Evolutionary conservation across 1,140 invertebrate genomes (phyloP).

Genomic region (Drepana arcuata): DNA sequence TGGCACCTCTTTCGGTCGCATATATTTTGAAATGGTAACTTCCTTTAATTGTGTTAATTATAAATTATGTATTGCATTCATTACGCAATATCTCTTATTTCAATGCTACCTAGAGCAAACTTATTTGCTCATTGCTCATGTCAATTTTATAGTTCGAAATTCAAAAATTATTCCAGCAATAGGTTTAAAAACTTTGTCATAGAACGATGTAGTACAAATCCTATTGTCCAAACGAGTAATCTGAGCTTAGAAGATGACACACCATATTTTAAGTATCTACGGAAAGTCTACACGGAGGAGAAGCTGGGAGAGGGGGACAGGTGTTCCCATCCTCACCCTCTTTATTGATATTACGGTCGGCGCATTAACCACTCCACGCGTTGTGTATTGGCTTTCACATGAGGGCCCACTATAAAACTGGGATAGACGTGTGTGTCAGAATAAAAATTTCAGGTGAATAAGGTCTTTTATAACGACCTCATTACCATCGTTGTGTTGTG

Average conservation of each 20-base stretch:
- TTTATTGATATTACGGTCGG: slow-evolving; percentile 64
- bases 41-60: too few relatives aligned
- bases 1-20: too few relatives aligned
- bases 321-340: slow-evolving; percentile 32
- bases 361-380: slow-evolving; percentile 57
- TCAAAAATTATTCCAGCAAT: too few relatives aligned
- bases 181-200: too few relatives aligned
- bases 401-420: slow-evolving; percentile 49
- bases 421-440: slow-evolving; percentile 24
- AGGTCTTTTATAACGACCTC: background rate
- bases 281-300: slow-evolving; percentile 43
- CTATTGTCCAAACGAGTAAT: slow-evolving; percentile 49
- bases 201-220: too few relatives aligned
- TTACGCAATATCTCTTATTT: too few relatives aligned
- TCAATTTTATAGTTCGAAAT: too few relatives aligned
- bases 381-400: slow-evolving; percentile 53
- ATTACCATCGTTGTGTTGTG: background rate
- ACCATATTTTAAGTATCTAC: slow-evolving; percentile 63
- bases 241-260: slow-evolving; percentile 52
- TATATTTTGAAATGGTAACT: too few relatives aligned
- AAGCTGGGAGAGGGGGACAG: slow-evolving; percentile 39
- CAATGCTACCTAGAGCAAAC: too few relatives aligned
- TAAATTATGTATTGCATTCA: too few relatives aligned
- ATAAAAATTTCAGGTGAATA: too few relatives aligned
- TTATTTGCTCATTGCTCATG: too few relatives aligned